phyloP scores from a whole-genome alignment of 1,140 invertebrate genomes.

The Atopsyche davidsoni region DNA sequence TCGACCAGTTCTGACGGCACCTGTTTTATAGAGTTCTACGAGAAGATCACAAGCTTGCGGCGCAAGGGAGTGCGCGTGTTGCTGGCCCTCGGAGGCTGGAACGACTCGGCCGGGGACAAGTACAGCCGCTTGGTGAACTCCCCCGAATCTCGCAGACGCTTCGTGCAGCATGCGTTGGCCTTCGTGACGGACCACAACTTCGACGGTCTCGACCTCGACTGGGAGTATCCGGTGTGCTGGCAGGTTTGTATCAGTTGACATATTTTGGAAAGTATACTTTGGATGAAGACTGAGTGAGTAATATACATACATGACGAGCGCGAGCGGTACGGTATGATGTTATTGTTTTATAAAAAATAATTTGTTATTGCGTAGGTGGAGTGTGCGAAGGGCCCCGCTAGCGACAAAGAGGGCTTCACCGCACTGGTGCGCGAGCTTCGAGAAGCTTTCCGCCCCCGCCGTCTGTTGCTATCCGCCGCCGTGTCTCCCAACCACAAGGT shows the following conservation, averaged over 20 bases:
- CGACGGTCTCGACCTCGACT: conserved; percentile 82
- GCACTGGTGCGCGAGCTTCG: conserved; percentile 65
- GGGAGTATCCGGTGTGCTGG: conserved; percentile 91
- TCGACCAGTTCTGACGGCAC: neutral
- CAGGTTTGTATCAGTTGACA: conserved; percentile 74
- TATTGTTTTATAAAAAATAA: conserved; percentile 3
- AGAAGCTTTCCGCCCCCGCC: conserved; percentile 61
- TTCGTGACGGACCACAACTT: conserved; percentile 76
- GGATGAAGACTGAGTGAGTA: no score
- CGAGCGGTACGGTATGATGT: no score
- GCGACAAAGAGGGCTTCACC: conserved; percentile 71
- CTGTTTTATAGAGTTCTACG: conserved; percentile 65
- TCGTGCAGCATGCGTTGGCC: conserved; percentile 67
- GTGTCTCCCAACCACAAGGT: conserved; percentile 80
- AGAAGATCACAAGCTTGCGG: conserved; percentile 69
- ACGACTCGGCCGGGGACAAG: conserved; percentile 79
- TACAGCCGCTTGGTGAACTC: conserved; percentile 79
- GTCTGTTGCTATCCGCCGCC: conserved; percentile 69
- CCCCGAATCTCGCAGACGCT: conserved; percentile 60
- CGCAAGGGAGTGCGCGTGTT: conserved; percentile 69
- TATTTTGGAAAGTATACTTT: no score
- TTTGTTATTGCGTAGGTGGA: conserved; percentile 69
- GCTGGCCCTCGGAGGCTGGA: conserved; percentile 85
- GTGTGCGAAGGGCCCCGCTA: conserved; percentile 66
- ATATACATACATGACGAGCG: no score